Evolutionary conservation across 2,797 vertebrate species (phyloP).

Genomic region (Lateolabrax maculatus): DNA sequence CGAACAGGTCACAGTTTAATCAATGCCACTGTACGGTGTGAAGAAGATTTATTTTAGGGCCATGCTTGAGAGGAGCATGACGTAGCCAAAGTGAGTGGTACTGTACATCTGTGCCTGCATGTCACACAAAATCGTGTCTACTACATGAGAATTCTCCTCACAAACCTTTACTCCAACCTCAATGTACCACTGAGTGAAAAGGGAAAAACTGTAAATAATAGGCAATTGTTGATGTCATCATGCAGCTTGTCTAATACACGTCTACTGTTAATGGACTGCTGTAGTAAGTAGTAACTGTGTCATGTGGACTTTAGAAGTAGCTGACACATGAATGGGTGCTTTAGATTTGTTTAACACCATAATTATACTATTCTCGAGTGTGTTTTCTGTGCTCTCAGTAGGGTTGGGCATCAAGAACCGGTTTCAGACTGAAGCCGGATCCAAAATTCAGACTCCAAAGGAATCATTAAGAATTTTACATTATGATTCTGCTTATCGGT

Average conservation of each 20-base stretch:
- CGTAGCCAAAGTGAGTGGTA: slow-evolving; percentile 19
- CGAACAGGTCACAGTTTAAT: slow-evolving; percentile 61
- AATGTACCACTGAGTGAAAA: slow-evolving; percentile 51
- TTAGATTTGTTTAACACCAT: slow-evolving; percentile 57
- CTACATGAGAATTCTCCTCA: slow-evolving; percentile 25
- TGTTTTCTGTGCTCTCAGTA: slow-evolving; percentile 31
- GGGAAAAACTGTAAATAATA: slow-evolving; percentile 59
- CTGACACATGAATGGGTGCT: slow-evolving; percentile 39
- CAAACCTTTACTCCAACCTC: slow-evolving; percentile 48
- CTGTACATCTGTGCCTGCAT: slow-evolving; percentile 40
- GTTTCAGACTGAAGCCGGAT: no score
- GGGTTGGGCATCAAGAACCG: no score
- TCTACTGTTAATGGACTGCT: slow-evolving; percentile 62
- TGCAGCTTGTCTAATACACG: slow-evolving; percentile 48
- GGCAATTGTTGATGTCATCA: slow-evolving; percentile 31
- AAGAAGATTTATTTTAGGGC: slow-evolving; percentile 32
- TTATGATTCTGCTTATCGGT: no score
- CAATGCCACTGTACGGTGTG: slow-evolving; percentile 34
- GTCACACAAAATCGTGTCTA: slow-evolving; percentile 13
- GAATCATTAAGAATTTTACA: no score
- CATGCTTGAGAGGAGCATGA: slow-evolving; percentile 28
- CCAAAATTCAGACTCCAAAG: no score
- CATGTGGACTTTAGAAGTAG: slow-evolving; percentile 36
- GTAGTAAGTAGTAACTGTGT: slow-evolving; percentile 54
- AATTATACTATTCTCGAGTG: slow-evolving; percentile 11